Conservation (phyloP, 2,888 invertebrate genomes). For the Eueremaeus valkanovi region DNA sequence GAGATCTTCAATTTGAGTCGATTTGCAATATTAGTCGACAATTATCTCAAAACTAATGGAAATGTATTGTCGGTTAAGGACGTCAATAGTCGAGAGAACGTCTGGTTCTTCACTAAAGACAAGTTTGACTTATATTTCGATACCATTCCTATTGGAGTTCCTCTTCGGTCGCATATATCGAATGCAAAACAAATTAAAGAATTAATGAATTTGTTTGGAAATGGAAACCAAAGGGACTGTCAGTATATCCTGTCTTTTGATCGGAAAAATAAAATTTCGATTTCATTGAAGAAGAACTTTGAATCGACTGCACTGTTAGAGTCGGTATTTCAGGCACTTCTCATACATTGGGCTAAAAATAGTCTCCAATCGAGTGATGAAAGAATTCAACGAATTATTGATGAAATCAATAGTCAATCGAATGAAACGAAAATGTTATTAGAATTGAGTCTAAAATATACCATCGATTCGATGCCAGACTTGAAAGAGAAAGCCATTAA, state of each 20-base stretch:
- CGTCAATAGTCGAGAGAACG: constrained; percentile 69
- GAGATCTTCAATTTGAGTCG: constrained; percentile 76
- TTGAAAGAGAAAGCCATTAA: background rate
- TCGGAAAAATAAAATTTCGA: constrained; percentile 1
- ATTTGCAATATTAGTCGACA: constrained; percentile 64
- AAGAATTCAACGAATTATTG: background rate
- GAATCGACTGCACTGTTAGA: constrained; percentile 40
- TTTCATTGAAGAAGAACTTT: constrained; percentile 36
- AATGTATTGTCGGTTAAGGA: constrained; percentile 61
- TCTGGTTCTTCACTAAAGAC: constrained; percentile 50
- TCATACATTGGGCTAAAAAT: background rate
- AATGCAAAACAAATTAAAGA: background rate
- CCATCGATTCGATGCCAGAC: background rate
- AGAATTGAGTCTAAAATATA: background rate
- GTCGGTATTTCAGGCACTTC: constrained; percentile 43
- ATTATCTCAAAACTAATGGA: constrained; percentile 61
- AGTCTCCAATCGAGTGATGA: background rate
- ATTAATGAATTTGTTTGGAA: constrained; percentile 36
- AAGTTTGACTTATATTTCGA: background rate
- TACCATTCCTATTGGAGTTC: constrained; percentile 18
- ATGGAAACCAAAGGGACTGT: constrained; percentile 25
- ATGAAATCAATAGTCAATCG: background rate
- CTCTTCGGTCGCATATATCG: constrained; percentile 8
- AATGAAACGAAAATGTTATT: background rate
- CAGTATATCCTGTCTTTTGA: constrained; percentile 37